These are phyloP conservation scores for Fragum whitleyi DNA, from an alignment of 2,888 invertebrate genomes.

Conservation along the genomic window DNA sequence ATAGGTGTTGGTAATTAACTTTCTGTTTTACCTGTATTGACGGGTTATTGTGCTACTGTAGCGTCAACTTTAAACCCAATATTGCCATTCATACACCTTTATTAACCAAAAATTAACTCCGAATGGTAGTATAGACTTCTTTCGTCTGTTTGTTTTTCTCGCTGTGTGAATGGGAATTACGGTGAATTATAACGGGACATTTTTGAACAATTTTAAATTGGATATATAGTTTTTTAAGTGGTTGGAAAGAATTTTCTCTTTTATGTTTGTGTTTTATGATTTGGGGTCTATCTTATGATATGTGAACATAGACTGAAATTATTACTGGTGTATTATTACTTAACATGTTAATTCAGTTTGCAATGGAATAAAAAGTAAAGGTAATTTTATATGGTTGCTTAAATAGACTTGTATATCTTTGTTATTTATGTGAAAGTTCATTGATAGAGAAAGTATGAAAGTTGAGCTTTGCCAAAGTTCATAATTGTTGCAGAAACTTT, in stretches of 20 bases:
- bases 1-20: constrained; percentile 25
- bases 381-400: too few relatives aligned
- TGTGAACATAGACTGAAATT: too few relatives aligned
- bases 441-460: too few relatives aligned
- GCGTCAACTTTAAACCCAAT: constrained; percentile 20
- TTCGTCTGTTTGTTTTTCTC: constrained; percentile 15
- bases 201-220: constrained; percentile 16
- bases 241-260: background rate
- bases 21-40: constrained; percentile 23
- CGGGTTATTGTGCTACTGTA: constrained; percentile 7
- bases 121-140: constrained; percentile 3
- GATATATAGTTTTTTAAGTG: constrained; percentile 23
- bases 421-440: too few relatives aligned
- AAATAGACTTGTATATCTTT: too few relatives aligned
- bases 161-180: constrained; percentile 23
- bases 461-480: too few relatives aligned
- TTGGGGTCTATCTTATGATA: background rate
- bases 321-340: too few relatives aligned
- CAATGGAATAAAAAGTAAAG: too few relatives aligned
- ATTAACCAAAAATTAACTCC: constrained; percentile 27
- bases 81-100: constrained; percentile 13
- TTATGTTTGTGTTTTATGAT: background rate
- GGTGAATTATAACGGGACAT: constrained; percentile 9
- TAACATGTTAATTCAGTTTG: too few relatives aligned
- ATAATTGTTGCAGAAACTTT: too few relatives aligned